Evolutionary conservation across 2,113 vertebrate species (phyloP).

Genomic region (Cyprinodon tularosa): DNA sequence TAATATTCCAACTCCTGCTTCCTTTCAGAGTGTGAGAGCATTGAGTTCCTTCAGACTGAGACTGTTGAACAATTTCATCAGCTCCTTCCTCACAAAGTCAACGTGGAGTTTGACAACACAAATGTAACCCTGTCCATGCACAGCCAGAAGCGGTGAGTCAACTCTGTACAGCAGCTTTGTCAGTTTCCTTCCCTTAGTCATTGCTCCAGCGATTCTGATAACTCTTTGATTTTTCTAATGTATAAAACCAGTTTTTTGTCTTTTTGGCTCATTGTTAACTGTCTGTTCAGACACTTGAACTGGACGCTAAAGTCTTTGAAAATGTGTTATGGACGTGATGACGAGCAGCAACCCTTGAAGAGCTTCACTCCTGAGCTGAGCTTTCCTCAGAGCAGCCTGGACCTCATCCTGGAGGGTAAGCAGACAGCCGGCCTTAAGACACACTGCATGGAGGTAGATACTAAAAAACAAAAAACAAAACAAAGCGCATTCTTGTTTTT

Average conservation of each 20-base stretch:
- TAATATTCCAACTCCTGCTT: background rate
- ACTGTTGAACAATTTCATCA: constrained; percentile 81
- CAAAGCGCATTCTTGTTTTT: constrained; percentile 21
- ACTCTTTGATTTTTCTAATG: background rate
- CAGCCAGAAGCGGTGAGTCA: constrained; percentile 91
- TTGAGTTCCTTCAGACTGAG: constrained; percentile 71
- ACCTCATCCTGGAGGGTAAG: constrained; percentile 89
- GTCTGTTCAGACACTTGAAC: constrained; percentile 86
- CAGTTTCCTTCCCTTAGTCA: background rate
- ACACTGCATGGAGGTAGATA: background rate
- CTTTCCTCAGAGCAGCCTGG: constrained; percentile 90
- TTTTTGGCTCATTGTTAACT: background rate
- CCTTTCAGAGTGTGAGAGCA: constrained; percentile 67
- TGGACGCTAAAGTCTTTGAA: constrained; percentile 94
- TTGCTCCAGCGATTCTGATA: background rate
- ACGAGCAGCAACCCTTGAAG: constrained; percentile 86
- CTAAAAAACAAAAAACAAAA: background rate
- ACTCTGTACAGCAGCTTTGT: background rate
- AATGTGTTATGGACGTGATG: constrained; percentile 84
- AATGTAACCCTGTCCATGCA: constrained; percentile 93
- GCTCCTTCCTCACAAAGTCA: constrained; percentile 84
- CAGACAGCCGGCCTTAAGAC: constrained; percentile 19
- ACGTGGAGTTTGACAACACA: constrained; percentile 90
- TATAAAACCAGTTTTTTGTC: background rate
- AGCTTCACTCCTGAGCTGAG: constrained; percentile 88